Percentiles rank a stretch among this genome's conserved stretches.
Evolutionary conservation across 2,797 vertebrate genomes (phyloP).

Genomic region (Acomys russatus): DNA sequence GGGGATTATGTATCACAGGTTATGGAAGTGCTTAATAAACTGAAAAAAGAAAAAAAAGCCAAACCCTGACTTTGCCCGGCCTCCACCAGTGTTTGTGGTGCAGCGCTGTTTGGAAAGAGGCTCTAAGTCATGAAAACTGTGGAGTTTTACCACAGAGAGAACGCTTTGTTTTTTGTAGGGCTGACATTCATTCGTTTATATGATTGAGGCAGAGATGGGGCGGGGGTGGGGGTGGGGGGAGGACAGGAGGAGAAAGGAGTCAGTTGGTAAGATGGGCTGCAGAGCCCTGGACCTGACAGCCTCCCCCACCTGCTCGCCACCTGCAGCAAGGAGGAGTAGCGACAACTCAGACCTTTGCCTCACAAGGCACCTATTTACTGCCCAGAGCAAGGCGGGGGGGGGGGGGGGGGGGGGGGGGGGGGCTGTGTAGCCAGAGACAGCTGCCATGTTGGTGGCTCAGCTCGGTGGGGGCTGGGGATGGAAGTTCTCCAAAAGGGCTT

Average conservation of each 20-base stretch:
- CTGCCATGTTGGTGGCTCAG: conserved; percentile 56
- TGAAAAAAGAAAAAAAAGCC: neutral
- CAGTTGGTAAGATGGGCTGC: neutral
- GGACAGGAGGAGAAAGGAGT: neutral
- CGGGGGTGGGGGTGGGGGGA: neutral
- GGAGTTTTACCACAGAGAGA: conserved; percentile 61
- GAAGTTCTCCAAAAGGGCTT: conserved; percentile 70
- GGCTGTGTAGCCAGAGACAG: conserved; percentile 72
- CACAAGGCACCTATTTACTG: conserved; percentile 70
- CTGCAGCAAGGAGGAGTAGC: conserved; percentile 60
- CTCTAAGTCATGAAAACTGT: conserved; percentile 30
- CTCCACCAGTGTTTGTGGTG: neutral
- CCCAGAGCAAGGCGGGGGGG: neutral
- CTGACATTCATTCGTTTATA: conserved; percentile 6
- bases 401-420: no score
- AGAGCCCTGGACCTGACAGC: neutral
- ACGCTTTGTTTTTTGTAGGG: conserved; percentile 62
- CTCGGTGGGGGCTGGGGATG: conserved; percentile 60
- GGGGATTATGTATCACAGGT: neutral
- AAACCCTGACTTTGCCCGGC: neutral
- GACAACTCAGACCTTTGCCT: conserved; percentile 3
- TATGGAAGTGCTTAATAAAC: conserved; percentile 54
- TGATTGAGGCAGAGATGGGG: neutral
- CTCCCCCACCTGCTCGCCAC: conserved; percentile 60
- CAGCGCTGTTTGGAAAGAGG: conserved; percentile 54